Base-by-base conservation (phyloP, 2,113 vertebrate genomes). In the Zosterops pallidus region DNA sequence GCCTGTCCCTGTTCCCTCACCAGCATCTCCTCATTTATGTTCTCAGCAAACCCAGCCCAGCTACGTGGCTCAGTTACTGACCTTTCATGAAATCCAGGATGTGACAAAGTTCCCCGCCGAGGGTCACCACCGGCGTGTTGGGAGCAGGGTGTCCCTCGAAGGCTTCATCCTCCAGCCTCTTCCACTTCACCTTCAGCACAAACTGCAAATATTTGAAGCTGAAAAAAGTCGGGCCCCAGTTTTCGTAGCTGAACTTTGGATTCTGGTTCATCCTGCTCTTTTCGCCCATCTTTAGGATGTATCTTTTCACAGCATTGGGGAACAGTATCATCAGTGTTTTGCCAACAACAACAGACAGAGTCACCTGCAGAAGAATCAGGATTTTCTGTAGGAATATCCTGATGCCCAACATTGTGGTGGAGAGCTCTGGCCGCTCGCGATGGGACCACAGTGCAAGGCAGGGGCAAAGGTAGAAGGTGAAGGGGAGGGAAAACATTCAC, bases 211-310 rank as follows among this genome's bases (percentile, higher is more conserved):
- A 99, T 4, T 72, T 86, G 22, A 91, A 47, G 13, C 98, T 97
- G 67, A 95, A 96, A 33, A 99, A 98, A 0, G 98, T 98, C 0
- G 97, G 98, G 24, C 98, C 98, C 99, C 99, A 99, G 67, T 99
- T 98, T 75, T 99, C 99, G 0, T 98, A 99, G 39, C 81, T 95
- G 85, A 99, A 99, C 19, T 92, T 98, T 1, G 98, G 98, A 33
- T 99, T 98, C 70, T 91, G 46, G 11, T 97, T 94, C 97, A 99
- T 98, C 14, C 98, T 98, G 23, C 44, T 95, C 80, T 92, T 97
- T 77, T 98, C 87, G 0, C 98, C 98, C 70, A 96, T 71, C 88
- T 97, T 98, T 13, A 99, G 83, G 82, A 99, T 96, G 3, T 97
- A 57, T 50, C 86, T 98, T 95, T 97, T 99, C 85, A 95, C 82